Percentiles rank a stretch among this genome's conserved stretches.
phyloP scores from a whole-genome alignment of 2,113 vertebrate genomes.

The Nothobranchius furzeri region DNA sequence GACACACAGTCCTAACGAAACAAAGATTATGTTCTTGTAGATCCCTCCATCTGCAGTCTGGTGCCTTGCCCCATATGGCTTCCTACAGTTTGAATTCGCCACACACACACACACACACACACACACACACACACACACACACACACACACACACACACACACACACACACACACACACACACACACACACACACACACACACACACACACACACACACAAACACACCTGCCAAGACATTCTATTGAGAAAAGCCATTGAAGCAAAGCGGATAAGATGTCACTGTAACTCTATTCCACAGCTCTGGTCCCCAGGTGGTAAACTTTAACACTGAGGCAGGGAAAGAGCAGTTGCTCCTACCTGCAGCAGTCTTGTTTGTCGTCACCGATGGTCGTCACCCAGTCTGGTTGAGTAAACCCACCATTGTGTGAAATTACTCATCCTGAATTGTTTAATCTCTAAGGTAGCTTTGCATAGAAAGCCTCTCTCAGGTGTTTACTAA shows the following conservation, averaged over 20 bases:
- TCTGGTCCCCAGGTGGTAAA: slow-evolving; percentile 53
- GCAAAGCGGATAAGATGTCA: slow-evolving; percentile 65
- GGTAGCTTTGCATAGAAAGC: too few species aligned
- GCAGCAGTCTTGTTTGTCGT: slow-evolving; percentile 23
- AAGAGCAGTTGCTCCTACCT: slow-evolving; percentile 36
- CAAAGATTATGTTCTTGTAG: slow-evolving; percentile 1
- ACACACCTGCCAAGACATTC: slow-evolving; percentile 51
- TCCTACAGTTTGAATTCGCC: slow-evolving; percentile 13
- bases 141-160: slow-evolving; percentile 21
- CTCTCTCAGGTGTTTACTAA: slow-evolving; percentile 2
- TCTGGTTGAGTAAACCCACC: slow-evolving; percentile 14
- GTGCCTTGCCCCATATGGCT: slow-evolving; percentile 50
- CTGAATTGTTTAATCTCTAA: slow-evolving; percentile 1
- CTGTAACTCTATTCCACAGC: slow-evolving; percentile 59
- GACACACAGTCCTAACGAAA: not conserved
- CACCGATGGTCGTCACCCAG: not conserved
- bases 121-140: slow-evolving; percentile 24
- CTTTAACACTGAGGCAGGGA: slow-evolving; percentile 23
- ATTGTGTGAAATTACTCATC: slow-evolving; percentile 11
- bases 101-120: slow-evolving; percentile 11
- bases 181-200: too few species aligned
- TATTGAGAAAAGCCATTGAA: slow-evolving; percentile 32
- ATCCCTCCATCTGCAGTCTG: slow-evolving; percentile 45
- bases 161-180: slow-evolving; percentile 32
- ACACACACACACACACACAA: slow-evolving; percentile 18